A percentile compares a stretch with the other conserved stretches of the same genome.
phyloP scores from a whole-genome alignment of 2,888 invertebrate species.

The Cryptocephalus primarius region DNA sequence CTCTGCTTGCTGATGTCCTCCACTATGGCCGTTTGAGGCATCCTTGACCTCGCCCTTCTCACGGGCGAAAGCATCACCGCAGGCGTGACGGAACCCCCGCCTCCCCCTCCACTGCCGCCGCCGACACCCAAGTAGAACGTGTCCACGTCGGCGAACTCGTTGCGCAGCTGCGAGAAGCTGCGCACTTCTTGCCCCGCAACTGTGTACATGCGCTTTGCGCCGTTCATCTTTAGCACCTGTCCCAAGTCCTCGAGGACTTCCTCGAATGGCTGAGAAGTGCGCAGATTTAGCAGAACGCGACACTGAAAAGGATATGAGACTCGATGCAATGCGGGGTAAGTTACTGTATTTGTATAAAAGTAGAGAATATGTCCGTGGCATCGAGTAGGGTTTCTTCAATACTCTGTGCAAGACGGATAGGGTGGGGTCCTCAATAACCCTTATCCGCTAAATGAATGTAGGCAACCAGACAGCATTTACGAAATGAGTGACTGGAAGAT shows the following conservation, averaged over 20 bases:
- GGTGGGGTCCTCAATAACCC: background rate
- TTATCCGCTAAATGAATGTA: too few relatives aligned
- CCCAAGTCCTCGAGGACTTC: slow-evolving; percentile 89
- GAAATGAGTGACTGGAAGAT: too few relatives aligned
- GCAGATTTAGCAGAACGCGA: slow-evolving; percentile 80
- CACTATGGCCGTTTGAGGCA: slow-evolving; percentile 42
- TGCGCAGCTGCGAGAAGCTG: slow-evolving; percentile 86
- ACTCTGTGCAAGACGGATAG: too few relatives aligned
- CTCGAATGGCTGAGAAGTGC: slow-evolving; percentile 89
- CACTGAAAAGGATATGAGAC: slow-evolving; percentile 46
- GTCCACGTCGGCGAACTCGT: slow-evolving; percentile 85
- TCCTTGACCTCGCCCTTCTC: slow-evolving; percentile 54
- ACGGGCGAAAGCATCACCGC: slow-evolving; percentile 50
- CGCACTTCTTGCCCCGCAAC: slow-evolving; percentile 87
- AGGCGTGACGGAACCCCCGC: slow-evolving; percentile 15
- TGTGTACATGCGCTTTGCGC: slow-evolving; percentile 85
- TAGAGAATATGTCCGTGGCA: too few relatives aligned
- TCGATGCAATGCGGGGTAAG: too few relatives aligned
- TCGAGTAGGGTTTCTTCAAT: too few relatives aligned
- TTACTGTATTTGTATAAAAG: background rate
- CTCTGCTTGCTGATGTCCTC: slow-evolving; percentile 46
- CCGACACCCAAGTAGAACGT: slow-evolving; percentile 73
- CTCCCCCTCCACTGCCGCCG: slow-evolving; percentile 37
- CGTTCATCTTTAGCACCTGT: slow-evolving; percentile 83
- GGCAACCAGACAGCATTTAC: too few relatives aligned